phyloP scores from a whole-genome alignment of 2,888 invertebrate genomes.

The Dermolepida albohirtum region DNA sequence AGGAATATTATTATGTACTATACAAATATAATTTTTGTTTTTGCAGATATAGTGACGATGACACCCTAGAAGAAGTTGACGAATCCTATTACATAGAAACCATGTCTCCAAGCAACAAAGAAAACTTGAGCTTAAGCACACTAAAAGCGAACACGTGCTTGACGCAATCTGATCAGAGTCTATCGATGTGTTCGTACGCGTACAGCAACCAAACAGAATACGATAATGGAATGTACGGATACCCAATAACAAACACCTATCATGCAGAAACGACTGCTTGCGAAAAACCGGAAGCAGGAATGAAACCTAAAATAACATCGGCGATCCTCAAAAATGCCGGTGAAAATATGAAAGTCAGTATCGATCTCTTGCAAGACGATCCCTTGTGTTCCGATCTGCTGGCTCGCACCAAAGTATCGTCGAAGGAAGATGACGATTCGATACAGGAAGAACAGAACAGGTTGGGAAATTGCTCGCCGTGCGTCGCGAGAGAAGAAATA shows the following conservation, averaged over 20 bases:
- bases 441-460: slow-evolving; percentile 67
- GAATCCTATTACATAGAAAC: slow-evolving; percentile 59
- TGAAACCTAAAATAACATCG: slow-evolving; percentile 77
- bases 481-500: slow-evolving; percentile 36
- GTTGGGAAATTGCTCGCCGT: slow-evolving; percentile 64
- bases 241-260: slow-evolving; percentile 73
- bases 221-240: slow-evolving; percentile 79
- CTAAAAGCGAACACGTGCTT: slow-evolving; percentile 78
- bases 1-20: too few species aligned
- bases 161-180: slow-evolving; percentile 83
- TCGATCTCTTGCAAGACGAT: slow-evolving; percentile 69
- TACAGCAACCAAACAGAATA: slow-evolving; percentile 86
- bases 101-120: slow-evolving; percentile 54
- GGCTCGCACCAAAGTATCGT: slow-evolving; percentile 43
- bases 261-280: slow-evolving; percentile 61
- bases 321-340: slow-evolving; percentile 76
- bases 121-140: slow-evolving; percentile 62
- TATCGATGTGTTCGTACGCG: slow-evolving; percentile 81
- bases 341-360: slow-evolving; percentile 59
- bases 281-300: slow-evolving; percentile 58
- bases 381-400: slow-evolving; percentile 65
- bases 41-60: slow-evolving; percentile 61
- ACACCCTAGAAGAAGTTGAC: slow-evolving; percentile 59
- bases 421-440: slow-evolving; percentile 58
- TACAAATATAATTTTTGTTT: neutral